Evolutionary conservation across 2,113 vertebrate genomes (phyloP), one percentile per base, ranked within the genome.

Genomic region (Puma concolor): DNA sequence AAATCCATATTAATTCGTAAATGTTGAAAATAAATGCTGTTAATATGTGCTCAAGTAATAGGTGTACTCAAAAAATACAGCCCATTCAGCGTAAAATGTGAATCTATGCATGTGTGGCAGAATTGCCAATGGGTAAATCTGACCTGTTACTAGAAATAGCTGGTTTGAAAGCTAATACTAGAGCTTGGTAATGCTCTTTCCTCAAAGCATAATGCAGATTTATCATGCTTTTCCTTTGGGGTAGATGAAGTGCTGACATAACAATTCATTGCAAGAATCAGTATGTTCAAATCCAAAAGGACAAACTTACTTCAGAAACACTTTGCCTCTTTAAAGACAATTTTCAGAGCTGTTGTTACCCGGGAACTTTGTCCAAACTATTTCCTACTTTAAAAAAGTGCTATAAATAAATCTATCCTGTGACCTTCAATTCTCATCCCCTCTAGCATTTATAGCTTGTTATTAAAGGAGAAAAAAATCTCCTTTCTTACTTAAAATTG

Each of bases 81-180:
- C 2, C 17, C 52, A 86, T 57, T 98, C 92, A 97, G 79, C 95
- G 93, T 84, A 84, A 97, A 87, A 19, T 63, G 6, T 85, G 79
- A 90, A 48, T 79, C 48, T 90, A 5, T 63, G 64, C 33, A 63
- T 72, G 36, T 52, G 44, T 88, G 63, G 71, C 92, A 97, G 96
- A 88, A 95, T 57, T 97, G 98, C 97, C 96, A 38, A 41, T 95
- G 96, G 92, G 91, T 88, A 97, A 97, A 97, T 94, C 71, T 94
- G 92, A 97, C 95, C 97, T 97, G 95, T 96, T 96, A 97, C 96
- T 97, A 88, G 92, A 98, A 98, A 98, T 98, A 98, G 91, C 87
- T 93, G 23, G 48, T 88, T 96, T 95, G 95, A 96, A 98, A 98
- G 95, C 84, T 97, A 95, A 97, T 91, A 91, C 36, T 14, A 64